These are phyloP conservation scores for Taeniopygia guttata DNA, from an alignment of 2,797 vertebrate species.

Conservation along the genomic window DNA sequence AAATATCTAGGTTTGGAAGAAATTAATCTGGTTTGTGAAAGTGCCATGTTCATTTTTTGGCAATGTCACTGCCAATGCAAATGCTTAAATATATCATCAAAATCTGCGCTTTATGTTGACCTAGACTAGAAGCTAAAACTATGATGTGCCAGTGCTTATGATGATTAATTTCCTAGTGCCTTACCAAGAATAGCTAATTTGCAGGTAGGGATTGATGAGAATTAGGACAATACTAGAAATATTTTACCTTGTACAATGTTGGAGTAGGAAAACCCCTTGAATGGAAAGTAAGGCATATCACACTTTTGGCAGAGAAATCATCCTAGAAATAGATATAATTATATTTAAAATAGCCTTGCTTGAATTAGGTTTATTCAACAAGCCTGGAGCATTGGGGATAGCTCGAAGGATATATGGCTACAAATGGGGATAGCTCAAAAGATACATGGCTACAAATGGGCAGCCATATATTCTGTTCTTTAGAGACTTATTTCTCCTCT, in stretches of 20 bases:
- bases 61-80: not conserved
- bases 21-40: not conserved
- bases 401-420: not conserved
- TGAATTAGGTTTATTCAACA: not conserved
- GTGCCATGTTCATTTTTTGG: not conserved
- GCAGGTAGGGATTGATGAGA: not conserved
- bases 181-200: not conserved
- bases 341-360: constrained; percentile 9
- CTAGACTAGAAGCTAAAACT: not conserved
- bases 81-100: not conserved
- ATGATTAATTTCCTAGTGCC: not conserved
- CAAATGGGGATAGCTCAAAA: not conserved
- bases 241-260: not conserved
- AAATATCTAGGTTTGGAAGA: not conserved
- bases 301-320: not conserved
- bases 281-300: not conserved
- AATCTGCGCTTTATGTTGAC: not conserved
- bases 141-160: not conserved
- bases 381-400: not conserved
- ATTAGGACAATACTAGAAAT: not conserved
- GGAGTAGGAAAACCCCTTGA: not conserved
- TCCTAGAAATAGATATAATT: not conserved
- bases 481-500: not conserved
- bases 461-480: not conserved
- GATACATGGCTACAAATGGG: not conserved